phyloP scores from a whole-genome alignment of 2,888 invertebrate genomes.

The Pterostichus madidus region DNA sequence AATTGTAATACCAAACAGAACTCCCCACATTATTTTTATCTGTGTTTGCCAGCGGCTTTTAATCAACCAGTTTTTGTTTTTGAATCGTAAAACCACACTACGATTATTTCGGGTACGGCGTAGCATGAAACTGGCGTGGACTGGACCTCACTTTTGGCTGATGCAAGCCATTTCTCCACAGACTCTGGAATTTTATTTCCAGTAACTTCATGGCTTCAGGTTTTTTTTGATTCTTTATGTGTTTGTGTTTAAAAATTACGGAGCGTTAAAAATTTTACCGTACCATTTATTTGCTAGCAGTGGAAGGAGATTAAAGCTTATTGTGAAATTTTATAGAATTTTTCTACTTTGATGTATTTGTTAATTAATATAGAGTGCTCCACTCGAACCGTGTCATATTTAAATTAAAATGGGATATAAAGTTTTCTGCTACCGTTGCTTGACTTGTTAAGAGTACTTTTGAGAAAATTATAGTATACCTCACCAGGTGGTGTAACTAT shows the following conservation, averaged over 20 bases:
- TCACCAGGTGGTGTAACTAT: too few species aligned
- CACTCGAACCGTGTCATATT: too few species aligned
- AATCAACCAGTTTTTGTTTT: constrained; percentile 42
- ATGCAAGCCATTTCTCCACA: neutral
- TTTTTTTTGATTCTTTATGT: neutral
- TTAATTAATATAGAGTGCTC: too few species aligned
- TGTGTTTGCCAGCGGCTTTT: constrained; percentile 30
- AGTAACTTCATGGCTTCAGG: neutral
- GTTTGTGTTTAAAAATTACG: neutral
- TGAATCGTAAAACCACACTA: constrained; percentile 32
- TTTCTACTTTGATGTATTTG: neutral
- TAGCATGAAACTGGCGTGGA: neutral
- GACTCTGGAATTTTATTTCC: neutral
- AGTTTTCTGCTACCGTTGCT: too few species aligned
- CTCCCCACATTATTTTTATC: constrained; percentile 7
- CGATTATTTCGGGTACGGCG: constrained; percentile 14
- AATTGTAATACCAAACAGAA: constrained; percentile 5
- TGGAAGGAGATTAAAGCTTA: neutral
- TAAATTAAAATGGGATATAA: too few species aligned
- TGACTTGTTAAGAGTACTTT: too few species aligned
- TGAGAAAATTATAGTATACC: too few species aligned
- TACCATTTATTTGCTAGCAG: neutral
- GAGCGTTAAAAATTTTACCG: constrained; percentile 12
- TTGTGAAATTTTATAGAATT: neutral
- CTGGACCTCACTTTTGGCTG: neutral